Evolutionary conservation across 2,113 vertebrate species (phyloP), one percentile per base, ranked within the genome.

Genomic region (Eurypyga helias): DNA sequence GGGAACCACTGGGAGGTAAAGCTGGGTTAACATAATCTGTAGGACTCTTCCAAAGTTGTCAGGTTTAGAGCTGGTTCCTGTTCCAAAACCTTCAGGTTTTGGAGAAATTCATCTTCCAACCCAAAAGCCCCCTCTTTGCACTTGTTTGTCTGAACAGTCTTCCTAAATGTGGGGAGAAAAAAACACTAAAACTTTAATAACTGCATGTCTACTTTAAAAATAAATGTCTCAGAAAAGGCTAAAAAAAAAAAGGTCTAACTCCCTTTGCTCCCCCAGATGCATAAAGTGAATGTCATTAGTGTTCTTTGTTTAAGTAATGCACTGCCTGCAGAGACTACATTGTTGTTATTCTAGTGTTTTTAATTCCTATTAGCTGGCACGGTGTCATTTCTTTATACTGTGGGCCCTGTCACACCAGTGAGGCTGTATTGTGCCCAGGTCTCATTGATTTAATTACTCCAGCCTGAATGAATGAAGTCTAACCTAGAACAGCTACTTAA

Each of bases 401-500:
- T 89, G 93, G 96, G 89, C 87, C 96, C 95, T 98, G 98, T 98
- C 97, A 97, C 92, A 95, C 96, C 83, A 97, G 96, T 96, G 98
- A 98, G 97, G 98, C 98, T 98, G 97, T 94, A 97, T 98, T 97
- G 97, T 97, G 97, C 97, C 97, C 97, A 87, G 96, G 96, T 98
- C 97, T 96, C 98, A 98, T 98, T 99, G 98, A 99, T 99, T 99
- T 99, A 99, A 99, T 98, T 98, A 98, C 97, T 97, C 95, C 96
- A 96, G 97, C 97, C 97, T 98, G 98, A 98, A 97, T 98, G 97
- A 98, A 98, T 98, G 97, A 91, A 96, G 98, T 97, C 86, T 96
- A 98, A 98, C 96, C 97, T 97, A 98, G 97, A 97, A 98, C 98
- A 98, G 97, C 98, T 98, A 97, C 98, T 98, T 98, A 98, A 98